Evolutionary conservation across 2,113 vertebrate genomes (phyloP), one percentile per base, ranked within the genome.

Genomic region (Gambusia affinis): DNA sequence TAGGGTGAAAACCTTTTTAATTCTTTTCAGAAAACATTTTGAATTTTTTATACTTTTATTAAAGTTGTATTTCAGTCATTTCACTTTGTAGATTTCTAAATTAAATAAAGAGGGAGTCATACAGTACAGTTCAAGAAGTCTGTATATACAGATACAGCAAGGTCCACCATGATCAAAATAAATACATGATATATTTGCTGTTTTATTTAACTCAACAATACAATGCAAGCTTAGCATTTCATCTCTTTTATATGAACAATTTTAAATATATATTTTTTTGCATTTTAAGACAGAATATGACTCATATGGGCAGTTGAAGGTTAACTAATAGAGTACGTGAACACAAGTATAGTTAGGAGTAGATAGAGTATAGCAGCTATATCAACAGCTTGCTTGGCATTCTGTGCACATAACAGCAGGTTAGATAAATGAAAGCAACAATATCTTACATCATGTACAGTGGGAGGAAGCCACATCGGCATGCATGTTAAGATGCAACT

Each of bases 41-140:
- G 12, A 39, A 82, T 75, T 42, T 87, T 79, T 80, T 19, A 81
- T 67, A 27, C 31, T 70, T 88, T 88, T 82, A 83, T 89, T 89
- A 76, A 79, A 85, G 72, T 80, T 78, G 60, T 64, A 75, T 72
- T 73, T 85, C 54, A 77, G 28, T 74, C 85, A 87, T 8, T 70
- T 33, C 35, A 39, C 54, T 68, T 60, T 62, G 60, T 64, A 67
- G 33, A 66, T 71, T 79, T 81, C 66, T 8, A 33, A 88, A 87
- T 72, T 62, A 80, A 87, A 91, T 67, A 81, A 88, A 83, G 86
- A 79, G 76, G 76, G 66, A 85, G 87, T 80, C 74, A 85, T 79
- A 75, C 64, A 44, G 27, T 12, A 39, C n/a, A 39, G 22, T 54
- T 35, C 75, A 44, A 30, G 0, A 73, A 19, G 24, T 73, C 54